A percentile compares a stretch with the other conserved stretches of the same genome.
Conservation (phyloP, 2,113 vertebrate genomes). For the Microcebus ravelobensis region DNA sequence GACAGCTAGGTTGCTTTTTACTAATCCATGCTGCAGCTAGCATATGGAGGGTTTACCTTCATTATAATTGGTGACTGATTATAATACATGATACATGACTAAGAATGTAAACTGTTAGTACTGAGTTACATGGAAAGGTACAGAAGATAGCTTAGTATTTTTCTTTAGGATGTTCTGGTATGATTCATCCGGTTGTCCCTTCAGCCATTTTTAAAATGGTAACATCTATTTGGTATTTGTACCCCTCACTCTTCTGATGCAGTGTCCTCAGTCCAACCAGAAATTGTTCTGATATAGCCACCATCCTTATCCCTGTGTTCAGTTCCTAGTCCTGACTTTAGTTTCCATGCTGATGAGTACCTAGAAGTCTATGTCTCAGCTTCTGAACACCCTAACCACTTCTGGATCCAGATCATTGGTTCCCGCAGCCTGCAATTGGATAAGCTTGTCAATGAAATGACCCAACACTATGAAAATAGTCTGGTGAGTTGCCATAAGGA, state of each 20-base stretch:
- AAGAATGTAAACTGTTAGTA: background rate
- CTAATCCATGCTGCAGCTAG: background rate
- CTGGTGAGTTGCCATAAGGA: slow-evolving; percentile 76
- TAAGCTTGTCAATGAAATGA: slow-evolving; percentile 92
- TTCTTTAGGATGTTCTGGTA: background rate
- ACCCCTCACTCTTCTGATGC: background rate
- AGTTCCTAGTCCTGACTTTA: slow-evolving; percentile 95
- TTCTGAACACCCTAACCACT: slow-evolving; percentile 90
- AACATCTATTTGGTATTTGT: background rate
- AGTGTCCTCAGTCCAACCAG: background rate
- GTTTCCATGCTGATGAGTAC: slow-evolving; percentile 91
- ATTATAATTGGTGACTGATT: background rate
- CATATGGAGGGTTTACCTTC: background rate
- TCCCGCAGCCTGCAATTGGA: slow-evolving; percentile 91
- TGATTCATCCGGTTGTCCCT: background rate
- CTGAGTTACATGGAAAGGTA: background rate
- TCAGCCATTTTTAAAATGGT: slow-evolving; percentile 40
- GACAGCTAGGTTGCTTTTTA: background rate
- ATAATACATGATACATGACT: background rate
- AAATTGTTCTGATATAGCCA: background rate
- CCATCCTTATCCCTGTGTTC: slow-evolving; percentile 15
- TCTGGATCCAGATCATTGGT: slow-evolving; percentile 95
- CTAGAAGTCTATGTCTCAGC: slow-evolving; percentile 95
- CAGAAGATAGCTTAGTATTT: background rate
- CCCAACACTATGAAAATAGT: slow-evolving; percentile 85